Conservation (phyloP, 2,113 vertebrate genomes). For the Pristiophorus japonicus region DNA sequence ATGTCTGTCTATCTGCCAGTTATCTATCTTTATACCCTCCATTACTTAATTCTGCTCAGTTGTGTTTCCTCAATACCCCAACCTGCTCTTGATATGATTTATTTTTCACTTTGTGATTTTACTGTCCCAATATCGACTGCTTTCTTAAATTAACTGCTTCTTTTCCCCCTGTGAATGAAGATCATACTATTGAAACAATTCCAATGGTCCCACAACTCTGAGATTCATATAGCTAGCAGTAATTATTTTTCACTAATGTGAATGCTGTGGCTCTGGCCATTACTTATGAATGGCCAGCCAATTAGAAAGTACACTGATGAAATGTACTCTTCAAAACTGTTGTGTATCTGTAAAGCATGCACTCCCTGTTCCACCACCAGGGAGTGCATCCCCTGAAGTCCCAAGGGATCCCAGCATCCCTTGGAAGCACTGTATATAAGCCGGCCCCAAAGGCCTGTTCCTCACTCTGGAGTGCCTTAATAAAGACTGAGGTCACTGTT, state of each 20-base stretch:
- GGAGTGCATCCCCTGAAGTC: too few species aligned
- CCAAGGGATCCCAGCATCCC: too few species aligned
- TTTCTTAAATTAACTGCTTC: neutral
- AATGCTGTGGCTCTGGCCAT: neutral
- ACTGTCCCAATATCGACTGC: neutral
- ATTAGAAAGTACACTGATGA: neutral
- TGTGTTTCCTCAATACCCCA: neutral
- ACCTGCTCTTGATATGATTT: neutral
- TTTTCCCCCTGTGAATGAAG: neutral
- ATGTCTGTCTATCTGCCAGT: too few species aligned
- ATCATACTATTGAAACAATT: neutral
- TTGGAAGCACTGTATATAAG: too few species aligned
- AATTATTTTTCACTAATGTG: too few species aligned
- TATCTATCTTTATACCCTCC: neutral
- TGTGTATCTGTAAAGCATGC: too few species aligned
- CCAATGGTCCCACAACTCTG: neutral
- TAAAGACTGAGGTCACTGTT: too few species aligned
- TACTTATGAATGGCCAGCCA: neutral
- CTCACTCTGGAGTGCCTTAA: too few species aligned
- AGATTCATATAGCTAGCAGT: too few species aligned
- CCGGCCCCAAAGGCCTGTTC: too few species aligned
- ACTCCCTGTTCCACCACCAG: too few species aligned
- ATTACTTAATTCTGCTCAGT: neutral
- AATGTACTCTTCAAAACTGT: neutral
- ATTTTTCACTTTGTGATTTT: neutral